Conservation (phyloP, 2,797 vertebrate genomes). For the Microtus agrestis region DNA sequence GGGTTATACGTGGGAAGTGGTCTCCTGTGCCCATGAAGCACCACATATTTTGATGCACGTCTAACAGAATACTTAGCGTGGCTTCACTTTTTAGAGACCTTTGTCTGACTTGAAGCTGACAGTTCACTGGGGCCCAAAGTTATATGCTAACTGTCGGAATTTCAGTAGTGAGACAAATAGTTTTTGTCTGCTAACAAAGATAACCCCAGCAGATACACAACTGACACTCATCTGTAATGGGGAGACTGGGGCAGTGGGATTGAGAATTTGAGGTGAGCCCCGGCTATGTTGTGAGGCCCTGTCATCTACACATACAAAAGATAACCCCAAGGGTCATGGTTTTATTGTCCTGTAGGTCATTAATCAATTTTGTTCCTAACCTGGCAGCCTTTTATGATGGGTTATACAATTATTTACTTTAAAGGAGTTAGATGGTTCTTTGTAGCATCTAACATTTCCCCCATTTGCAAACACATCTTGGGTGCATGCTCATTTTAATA, state of each 20-base stretch:
- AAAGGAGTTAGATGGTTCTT: background rate
- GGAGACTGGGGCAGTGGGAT: background rate
- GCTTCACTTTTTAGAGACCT: background rate
- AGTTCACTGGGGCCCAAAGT: background rate
- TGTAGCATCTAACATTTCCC: background rate
- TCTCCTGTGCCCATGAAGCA: too few relatives aligned
- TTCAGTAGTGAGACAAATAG: slow-evolving; percentile 12
- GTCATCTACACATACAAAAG: background rate
- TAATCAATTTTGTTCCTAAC: background rate
- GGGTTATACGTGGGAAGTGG: too few relatives aligned
- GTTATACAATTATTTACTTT: background rate
- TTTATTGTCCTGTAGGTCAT: background rate
- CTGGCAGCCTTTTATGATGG: background rate
- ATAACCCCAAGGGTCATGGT: background rate
- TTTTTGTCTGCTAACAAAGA: slow-evolving; percentile 10
- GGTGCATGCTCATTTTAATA: background rate
- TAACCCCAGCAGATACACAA: background rate
- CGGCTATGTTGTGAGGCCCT: background rate
- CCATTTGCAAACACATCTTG: background rate
- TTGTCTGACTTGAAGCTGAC: background rate
- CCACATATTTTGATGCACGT: fast-evolving
- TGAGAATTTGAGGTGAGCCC: background rate
- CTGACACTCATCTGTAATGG: background rate
- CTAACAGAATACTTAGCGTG: background rate
- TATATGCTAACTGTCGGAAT: background rate